A percentile compares a stretch with the other conserved stretches of the same genome.
Evolutionary conservation across 2,888 invertebrate species (phyloP).

Genomic region (Deladenus siricidicola): DNA sequence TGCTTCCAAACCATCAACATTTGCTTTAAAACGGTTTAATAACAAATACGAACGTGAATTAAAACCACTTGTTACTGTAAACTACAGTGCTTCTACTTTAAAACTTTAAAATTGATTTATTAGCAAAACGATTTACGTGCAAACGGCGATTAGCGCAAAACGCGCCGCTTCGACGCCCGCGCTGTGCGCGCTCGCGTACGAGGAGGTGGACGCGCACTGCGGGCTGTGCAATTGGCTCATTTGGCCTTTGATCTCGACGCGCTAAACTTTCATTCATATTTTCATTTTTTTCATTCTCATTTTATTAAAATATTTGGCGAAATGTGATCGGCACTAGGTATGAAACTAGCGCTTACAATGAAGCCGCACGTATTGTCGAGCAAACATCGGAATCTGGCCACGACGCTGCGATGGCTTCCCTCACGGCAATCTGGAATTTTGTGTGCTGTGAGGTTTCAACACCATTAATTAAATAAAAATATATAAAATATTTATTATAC

Average conservation of each 20-base stretch:
- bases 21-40: no score
- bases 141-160: conserved; percentile 82
- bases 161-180: conserved; percentile 61
- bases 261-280: conserved; percentile 60
- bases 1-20: no score
- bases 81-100: no score
- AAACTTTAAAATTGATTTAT: no score
- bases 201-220: conserved; percentile 62
- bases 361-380: conserved; percentile 99
- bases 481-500: not conserved
- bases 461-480: conserved; percentile 31
- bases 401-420: conserved; percentile 71
- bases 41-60: no score
- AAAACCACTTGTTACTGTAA: no score
- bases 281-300: not conserved
- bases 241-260: conserved; percentile 91
- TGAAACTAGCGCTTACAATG: conserved; percentile 7
- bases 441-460: conserved; percentile 69
- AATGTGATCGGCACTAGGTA: not conserved
- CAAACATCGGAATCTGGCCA: conserved; percentile 94
- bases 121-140: conserved; percentile 61
- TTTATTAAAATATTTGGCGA: not conserved
- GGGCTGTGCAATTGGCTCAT: conserved; percentile 84
- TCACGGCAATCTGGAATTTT: no score
- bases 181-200: conserved; percentile 66